These are phyloP conservation scores for Heteromurus nitidus DNA, from an alignment of 2,888 invertebrate species.

Conservation along the genomic window DNA sequence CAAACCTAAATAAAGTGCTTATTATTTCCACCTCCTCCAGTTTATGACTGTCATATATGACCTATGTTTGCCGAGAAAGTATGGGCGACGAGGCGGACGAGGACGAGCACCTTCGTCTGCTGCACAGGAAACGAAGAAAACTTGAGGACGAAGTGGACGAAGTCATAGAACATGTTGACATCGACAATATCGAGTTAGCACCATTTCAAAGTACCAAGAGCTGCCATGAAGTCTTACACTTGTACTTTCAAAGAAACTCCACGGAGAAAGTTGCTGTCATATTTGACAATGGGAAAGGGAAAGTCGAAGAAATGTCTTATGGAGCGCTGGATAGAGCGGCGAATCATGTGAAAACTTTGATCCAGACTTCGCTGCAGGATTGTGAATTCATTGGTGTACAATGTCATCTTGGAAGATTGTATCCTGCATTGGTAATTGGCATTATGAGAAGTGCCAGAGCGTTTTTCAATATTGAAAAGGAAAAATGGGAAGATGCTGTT, in stretches of 20 bases:
- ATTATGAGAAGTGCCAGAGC: conserved; percentile 30
- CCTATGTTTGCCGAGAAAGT: no score
- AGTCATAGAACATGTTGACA: background rate
- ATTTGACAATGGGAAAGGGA: conserved; percentile 40
- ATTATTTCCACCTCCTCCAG: no score
- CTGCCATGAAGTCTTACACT: background rate
- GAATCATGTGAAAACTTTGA: background rate
- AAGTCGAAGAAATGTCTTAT: conserved; percentile 14
- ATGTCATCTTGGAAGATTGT: conserved; percentile 23
- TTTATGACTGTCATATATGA: no score
- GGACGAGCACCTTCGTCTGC: background rate
- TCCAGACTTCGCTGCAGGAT: background rate
- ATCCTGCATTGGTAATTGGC: conserved; percentile 34
- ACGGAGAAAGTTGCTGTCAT: conserved; percentile 10
- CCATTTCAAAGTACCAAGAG: no score
- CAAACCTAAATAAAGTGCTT: no score
- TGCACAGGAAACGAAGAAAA: background rate
- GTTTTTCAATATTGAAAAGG: conserved; percentile 31
- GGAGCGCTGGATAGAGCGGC: background rate
- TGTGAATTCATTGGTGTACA: conserved; percentile 18
- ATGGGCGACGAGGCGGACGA: background rate
- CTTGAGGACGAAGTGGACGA: background rate
- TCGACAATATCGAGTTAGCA: no score
- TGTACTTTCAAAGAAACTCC: background rate
- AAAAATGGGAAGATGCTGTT: background rate